Conservation (phyloP, 2,797 vertebrate genomes). For the Halcyon chelicuti region DNA sequence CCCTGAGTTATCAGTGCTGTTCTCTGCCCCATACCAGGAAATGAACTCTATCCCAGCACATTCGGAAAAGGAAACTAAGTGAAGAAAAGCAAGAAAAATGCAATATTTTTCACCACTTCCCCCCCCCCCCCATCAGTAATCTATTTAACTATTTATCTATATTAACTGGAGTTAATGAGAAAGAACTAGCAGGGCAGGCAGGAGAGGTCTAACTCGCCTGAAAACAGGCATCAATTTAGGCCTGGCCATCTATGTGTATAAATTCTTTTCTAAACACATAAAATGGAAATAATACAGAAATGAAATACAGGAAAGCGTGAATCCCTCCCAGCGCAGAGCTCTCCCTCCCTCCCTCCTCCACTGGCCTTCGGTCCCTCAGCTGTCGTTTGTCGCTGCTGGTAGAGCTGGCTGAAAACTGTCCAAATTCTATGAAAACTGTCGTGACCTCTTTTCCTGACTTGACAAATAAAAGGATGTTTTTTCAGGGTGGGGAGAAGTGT, state of each 20-base stretch:
- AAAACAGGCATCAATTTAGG: neutral
- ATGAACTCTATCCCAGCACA: neutral
- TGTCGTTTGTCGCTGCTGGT: neutral
- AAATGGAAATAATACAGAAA: slow-evolving; percentile 18
- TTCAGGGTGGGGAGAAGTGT: slow-evolving; percentile 54
- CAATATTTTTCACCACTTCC: neutral
- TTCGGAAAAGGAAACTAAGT: neutral
- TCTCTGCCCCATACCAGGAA: neutral
- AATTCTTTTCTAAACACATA: slow-evolving; percentile 6
- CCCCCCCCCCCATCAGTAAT: neutral
- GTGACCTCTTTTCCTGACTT: slow-evolving; percentile 55
- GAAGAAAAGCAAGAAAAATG: neutral
- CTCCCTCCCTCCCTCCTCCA: neutral
- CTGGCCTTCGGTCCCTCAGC: neutral
- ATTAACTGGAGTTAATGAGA: neutral
- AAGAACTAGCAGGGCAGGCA: neutral
- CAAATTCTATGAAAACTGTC: slow-evolving; percentile 37
- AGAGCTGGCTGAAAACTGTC: slow-evolving; percentile 11
- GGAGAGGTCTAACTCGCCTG: neutral
- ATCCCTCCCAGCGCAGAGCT: neutral
- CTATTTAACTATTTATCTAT: too few species aligned
- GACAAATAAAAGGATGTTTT: slow-evolving; percentile 58
- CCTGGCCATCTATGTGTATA: neutral
- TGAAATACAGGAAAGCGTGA: neutral
- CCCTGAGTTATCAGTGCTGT: neutral